A percentile compares a stretch with the other conserved stretches of the same genome.
Conservation (phyloP, 2,113 vertebrate species). For the Hippocampus guttulatus region DNA sequence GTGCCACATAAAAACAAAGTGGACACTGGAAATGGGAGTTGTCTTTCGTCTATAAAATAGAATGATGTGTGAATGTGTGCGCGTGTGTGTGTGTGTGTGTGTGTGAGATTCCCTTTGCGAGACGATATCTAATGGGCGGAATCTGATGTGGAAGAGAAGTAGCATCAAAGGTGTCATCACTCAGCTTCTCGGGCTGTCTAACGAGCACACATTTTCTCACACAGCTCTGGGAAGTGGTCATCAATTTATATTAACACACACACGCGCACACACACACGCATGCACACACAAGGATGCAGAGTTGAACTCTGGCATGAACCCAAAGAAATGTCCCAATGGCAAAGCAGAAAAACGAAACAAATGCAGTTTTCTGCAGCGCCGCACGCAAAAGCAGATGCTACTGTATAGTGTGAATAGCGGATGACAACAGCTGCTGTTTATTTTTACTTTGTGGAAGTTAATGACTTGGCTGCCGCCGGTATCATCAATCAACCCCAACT, state of each 20-base stretch:
- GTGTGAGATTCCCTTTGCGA: neutral
- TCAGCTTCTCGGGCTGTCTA: conserved; percentile 16
- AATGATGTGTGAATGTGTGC: neutral
- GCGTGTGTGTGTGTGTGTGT: conserved; percentile 2
- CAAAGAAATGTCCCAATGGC: conserved; percentile 40
- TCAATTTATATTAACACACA: conserved; percentile 16
- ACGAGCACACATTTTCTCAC: conserved; percentile 1
- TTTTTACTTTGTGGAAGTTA: conserved; percentile 31
- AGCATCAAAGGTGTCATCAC: conserved; percentile 36
- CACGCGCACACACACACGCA: neutral
- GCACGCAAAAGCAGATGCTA: conserved; percentile 39
- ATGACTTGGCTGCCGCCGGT: conserved; percentile 41
- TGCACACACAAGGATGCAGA: neutral
- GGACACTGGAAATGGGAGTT: neutral
- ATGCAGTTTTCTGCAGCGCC: conserved; percentile 36
- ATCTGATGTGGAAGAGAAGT: conserved; percentile 28
- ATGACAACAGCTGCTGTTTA: conserved; percentile 40
- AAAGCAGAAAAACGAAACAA: conserved; percentile 34
- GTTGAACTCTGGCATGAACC: conserved; percentile 26
- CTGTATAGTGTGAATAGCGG: conserved; percentile 2
- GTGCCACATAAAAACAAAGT: neutral
- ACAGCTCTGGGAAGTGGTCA: conserved; percentile 1
- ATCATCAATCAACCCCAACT: conserved; percentile 35
- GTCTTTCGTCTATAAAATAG: neutral
- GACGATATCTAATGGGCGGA: conserved; percentile 29